phyloP scores from a whole-genome alignment of 2,113 vertebrate genomes.

The Serinus canaria region DNA sequence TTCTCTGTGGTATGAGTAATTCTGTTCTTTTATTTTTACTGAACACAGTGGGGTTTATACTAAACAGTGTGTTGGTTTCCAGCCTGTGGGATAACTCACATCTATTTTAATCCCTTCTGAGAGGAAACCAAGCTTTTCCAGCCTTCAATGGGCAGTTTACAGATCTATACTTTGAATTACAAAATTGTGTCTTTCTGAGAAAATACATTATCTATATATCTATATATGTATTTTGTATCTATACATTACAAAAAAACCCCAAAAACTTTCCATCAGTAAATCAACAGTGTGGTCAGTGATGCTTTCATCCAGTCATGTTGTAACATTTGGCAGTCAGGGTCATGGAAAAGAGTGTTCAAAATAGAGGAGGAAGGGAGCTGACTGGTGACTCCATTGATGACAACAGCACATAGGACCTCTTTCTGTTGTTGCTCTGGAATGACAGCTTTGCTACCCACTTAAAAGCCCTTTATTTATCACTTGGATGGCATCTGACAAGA shows the following conservation, averaged over 20 bases:
- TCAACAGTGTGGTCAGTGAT: neutral
- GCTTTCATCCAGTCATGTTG: neutral
- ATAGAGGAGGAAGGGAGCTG: neutral
- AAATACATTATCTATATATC: neutral
- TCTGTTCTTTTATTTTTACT: neutral
- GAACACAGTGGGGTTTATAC: neutral
- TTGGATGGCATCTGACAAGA: neutral
- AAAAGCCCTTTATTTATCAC: neutral
- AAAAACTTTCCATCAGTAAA: neutral
- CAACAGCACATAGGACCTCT: neutral
- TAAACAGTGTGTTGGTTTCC: neutral
- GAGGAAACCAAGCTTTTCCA: neutral
- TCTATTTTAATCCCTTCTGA: neutral
- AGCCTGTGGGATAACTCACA: neutral
- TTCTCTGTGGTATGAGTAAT: neutral
- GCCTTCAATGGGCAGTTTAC: neutral
- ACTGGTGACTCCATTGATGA: accelerated
- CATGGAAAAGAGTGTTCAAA: neutral
- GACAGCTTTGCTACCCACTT: neutral
- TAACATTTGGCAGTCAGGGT: neutral
- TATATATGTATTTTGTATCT: too few species aligned
- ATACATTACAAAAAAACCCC: neutral
- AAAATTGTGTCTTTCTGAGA: neutral
- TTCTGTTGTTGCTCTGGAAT: neutral
- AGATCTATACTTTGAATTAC: neutral